A percentile compares a stretch with the other conserved stretches of the same genome.
Conservation (phyloP, 2,113 vertebrate genomes). For the Setophaga coronata region DNA sequence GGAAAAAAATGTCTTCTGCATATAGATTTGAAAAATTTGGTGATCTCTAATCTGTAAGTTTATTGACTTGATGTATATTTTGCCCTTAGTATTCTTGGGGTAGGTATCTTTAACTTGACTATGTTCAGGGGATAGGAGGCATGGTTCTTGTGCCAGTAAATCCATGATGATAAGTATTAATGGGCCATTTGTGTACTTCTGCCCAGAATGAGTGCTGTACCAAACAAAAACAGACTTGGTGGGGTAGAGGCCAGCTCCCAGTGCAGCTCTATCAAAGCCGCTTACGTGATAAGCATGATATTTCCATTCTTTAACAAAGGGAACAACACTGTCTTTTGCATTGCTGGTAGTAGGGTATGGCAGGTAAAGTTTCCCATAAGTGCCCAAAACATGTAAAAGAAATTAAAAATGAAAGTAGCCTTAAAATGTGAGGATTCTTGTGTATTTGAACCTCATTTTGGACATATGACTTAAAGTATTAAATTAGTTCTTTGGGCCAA, state of each 20-base stretch:
- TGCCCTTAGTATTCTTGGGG: neutral
- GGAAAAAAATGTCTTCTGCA: neutral
- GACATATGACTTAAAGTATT: neutral
- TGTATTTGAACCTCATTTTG: neutral
- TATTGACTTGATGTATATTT: neutral
- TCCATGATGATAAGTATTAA: neutral
- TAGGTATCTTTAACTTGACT: neutral
- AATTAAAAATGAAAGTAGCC: neutral
- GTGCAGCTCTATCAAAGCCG: neutral
- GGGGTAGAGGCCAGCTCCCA: neutral
- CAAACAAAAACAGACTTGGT: fast-evolving
- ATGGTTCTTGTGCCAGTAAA: neutral
- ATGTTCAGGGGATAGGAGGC: neutral
- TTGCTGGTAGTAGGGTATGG: neutral
- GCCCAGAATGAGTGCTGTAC: neutral
- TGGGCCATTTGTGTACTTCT: neutral
- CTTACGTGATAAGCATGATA: neutral
- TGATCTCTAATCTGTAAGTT: neutral
- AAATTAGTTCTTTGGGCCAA: neutral
- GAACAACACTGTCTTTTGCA: neutral
- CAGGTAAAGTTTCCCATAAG: neutral
- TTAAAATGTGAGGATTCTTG: neutral
- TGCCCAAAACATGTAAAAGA: neutral
- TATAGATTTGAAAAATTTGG: neutral
- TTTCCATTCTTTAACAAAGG: neutral